Conservation (phyloP, 2,888 invertebrate species). For the Sphinx pinastri region DNA sequence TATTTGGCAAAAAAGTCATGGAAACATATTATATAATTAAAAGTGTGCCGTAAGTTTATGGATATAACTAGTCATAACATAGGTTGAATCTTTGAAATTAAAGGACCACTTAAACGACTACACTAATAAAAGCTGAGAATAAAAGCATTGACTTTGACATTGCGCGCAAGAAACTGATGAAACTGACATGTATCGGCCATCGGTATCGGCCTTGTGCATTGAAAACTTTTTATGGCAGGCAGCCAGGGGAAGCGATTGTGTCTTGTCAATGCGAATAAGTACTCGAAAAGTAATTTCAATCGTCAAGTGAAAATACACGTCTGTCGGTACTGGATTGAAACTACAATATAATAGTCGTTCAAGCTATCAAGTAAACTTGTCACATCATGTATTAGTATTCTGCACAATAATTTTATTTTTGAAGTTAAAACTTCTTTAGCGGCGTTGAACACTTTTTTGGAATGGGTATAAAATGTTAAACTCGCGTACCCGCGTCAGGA, state of each 20-base stretch:
- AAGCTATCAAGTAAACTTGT: constrained; percentile 17
- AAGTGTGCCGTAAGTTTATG: too few relatives aligned
- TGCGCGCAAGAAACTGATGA: not conserved
- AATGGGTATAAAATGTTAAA: too few relatives aligned
- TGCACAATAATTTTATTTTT: not conserved
- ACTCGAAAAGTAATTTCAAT: constrained; percentile 9
- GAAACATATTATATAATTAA: too few relatives aligned
- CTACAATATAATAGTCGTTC: not conserved
- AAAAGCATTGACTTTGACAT: constrained; percentile 19
- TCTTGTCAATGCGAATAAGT: constrained; percentile 3
- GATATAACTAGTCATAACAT: too few relatives aligned
- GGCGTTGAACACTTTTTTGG: not conserved
- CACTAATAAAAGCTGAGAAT: not conserved
- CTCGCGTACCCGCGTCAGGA: too few relatives aligned
- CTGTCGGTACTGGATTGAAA: not conserved
- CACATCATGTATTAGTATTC: constrained; percentile 21
- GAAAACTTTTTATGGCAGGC: constrained; percentile 18
- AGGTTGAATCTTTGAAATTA: not conserved
- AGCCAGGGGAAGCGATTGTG: constrained; percentile 11
- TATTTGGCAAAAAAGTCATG: too few relatives aligned
- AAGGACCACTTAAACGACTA: not conserved
- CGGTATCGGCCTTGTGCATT: constrained; percentile 14
- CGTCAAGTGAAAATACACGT: constrained; percentile 2
- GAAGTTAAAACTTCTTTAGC: constrained; percentile 11
- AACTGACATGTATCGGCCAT: constrained; percentile 2